Evolutionary conservation across 2,797 vertebrate genomes (phyloP), one percentile per base, ranked within the genome.

Genomic region (Acanthopagrus latus): DNA sequence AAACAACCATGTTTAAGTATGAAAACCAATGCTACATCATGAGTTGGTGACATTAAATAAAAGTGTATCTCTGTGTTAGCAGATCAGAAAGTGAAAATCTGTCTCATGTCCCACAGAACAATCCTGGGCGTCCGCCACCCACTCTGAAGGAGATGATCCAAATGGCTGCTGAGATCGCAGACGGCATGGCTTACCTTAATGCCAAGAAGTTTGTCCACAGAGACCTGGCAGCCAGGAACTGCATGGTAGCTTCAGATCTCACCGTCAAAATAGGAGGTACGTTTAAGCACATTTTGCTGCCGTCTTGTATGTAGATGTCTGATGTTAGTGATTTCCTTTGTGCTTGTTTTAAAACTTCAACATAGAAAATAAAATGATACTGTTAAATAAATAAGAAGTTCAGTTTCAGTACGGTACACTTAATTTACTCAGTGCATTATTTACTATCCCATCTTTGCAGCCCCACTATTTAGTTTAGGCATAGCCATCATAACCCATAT

Each of bases 131-230:
- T 0, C 97, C 97, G 0, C 97, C 98, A 0, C 98, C 98, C 0
- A 97, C 96, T 0, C 92, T 99, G 82, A 95, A 96, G 85, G 97
- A 99, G 90, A 99, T 99, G 96, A 96, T 98, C 77, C 98, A 98
- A 93, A 99, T 99, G 96, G 95, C 98, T 0, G 97, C 96, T 0
- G 98, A 99, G 95, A 99, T 99, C 0, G 97, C 98, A 0, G 98
- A 99, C 0, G 98, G 98, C 58, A 99, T 99, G 97, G 97, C 98
- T 1, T 99, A 99, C 78, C 95, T 99, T 50, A 99, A 98, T 0
- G 97, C 97, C 87, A 99, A 99, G 89, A 99, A 99, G 74, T 99
- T 99, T 60, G 98, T 99, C 60, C 98, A 99, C 93, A 93, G 98
- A 75, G 98, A 99, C 86, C 94, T 99, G 25, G 98, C 98, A 0